Conservation (phyloP, 23 tunicate genomes). For the Styela clava region DNA sequence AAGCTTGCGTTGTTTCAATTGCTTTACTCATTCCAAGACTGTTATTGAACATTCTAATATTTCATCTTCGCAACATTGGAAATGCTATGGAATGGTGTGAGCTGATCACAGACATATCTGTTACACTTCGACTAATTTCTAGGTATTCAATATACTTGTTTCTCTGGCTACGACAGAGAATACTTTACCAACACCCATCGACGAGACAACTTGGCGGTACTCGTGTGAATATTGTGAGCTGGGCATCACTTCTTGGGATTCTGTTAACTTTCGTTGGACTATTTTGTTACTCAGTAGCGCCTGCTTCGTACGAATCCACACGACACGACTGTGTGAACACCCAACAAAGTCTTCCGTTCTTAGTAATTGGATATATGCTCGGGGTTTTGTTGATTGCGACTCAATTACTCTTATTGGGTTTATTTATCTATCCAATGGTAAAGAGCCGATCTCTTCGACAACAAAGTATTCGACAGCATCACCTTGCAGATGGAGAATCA, state of each 20-base stretch:
- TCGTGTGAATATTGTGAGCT: conserved; percentile 26
- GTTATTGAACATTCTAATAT: conserved; percentile 4
- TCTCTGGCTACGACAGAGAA: conserved; percentile 55
- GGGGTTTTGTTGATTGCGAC: not conserved
- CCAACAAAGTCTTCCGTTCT: not conserved
- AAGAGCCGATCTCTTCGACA: not conserved
- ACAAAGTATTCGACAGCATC: not conserved
- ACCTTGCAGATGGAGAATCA: not conserved
- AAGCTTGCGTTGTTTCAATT: conserved; percentile 29
- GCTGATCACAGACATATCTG: conserved; percentile 21
- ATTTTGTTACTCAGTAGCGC: not conserved
- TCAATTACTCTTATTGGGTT: not conserved
- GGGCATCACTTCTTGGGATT: not conserved
- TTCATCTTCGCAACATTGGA: conserved; percentile 22
- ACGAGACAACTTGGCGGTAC: conserved; percentile 20
- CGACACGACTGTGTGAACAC: not conserved
- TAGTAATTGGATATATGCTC: not conserved
- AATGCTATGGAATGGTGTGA: conserved; percentile 33
- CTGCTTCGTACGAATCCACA: not conserved
- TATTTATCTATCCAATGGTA: not conserved
- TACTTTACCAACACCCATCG: conserved; percentile 25
- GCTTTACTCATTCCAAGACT: conserved; percentile 20
- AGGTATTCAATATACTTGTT: conserved; percentile 24
- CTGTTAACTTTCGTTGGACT: not conserved
- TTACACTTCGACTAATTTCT: conserved; percentile 10